Evolutionary conservation across 2,113 vertebrate species (phyloP).

Genomic region (Microtus richardsoni): DNA sequence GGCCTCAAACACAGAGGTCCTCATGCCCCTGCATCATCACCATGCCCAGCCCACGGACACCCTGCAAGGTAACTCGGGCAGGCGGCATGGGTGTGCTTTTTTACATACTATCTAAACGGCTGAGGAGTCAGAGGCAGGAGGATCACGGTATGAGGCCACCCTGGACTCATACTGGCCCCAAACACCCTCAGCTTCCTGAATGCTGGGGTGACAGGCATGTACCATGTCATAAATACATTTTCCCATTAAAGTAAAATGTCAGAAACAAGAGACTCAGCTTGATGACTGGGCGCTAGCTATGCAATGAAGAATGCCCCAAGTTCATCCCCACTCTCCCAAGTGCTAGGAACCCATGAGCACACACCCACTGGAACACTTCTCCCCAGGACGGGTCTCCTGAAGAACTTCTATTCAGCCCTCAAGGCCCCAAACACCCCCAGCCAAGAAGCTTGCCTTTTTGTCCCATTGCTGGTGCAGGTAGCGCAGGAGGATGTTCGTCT

Average conservation of each 20-base stretch:
- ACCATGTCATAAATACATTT: neutral
- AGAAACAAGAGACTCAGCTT: neutral
- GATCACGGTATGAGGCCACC: neutral
- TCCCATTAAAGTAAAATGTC: too few relatives aligned
- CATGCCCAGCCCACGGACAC: neutral
- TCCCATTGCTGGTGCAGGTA: conserved; percentile 98
- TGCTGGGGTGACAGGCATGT: too few relatives aligned
- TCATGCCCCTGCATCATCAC: neutral
- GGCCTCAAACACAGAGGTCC: neutral
- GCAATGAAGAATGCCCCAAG: neutral
- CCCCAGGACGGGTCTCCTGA: neutral
- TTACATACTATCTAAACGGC: neutral
- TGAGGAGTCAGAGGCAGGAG: neutral
- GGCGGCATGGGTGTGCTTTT: neutral
- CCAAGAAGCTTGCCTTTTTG: conserved; percentile 92
- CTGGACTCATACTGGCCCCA: neutral
- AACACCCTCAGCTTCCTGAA: neutral
- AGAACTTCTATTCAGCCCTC: neutral
- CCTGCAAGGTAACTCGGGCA: neutral
- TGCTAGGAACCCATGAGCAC: neutral
- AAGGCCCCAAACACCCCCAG: neutral
- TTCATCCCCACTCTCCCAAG: neutral
- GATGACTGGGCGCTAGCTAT: neutral
- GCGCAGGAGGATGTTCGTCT: conserved; percentile 96
- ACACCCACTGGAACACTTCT: neutral